A percentile compares a stretch with the other conserved stretches of the same genome.
Evolutionary conservation across 2,113 vertebrate species (phyloP).

Genomic region (Telmatochromis sp.): DNA sequence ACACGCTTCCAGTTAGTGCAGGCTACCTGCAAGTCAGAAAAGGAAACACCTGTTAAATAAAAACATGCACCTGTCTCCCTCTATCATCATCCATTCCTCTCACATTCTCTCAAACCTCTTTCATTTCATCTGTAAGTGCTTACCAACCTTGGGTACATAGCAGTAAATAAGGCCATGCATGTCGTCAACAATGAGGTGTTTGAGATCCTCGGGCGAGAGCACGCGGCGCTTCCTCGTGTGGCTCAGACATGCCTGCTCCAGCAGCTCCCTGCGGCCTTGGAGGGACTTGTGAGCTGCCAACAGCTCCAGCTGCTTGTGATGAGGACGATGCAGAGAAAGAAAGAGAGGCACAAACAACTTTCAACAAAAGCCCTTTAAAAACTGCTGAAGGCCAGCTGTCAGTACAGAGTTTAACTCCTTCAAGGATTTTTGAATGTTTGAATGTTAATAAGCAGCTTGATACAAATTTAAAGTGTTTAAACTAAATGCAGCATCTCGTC

Average conservation of each 20-base stretch:
- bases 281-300: constrained; percentile 72
- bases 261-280: constrained; percentile 77
- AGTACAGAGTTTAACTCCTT: neutral
- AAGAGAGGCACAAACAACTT: neutral
- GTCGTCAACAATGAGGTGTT: constrained; percentile 92
- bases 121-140: neutral
- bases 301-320: constrained; percentile 50
- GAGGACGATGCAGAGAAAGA: neutral
- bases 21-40: constrained; percentile 69
- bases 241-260: constrained; percentile 77
- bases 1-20: constrained; percentile 98
- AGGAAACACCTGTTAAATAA: neutral
- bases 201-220: constrained; percentile 80
- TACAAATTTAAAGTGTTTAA: neutral
- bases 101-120: neutral
- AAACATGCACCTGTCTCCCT: neutral
- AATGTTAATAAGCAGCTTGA: neutral
- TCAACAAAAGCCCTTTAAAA: neutral
- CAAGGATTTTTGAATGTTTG: neutral
- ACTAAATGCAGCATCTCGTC: neutral
- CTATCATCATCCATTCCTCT: neutral
- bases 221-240: constrained; percentile 81
- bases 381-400: neutral
- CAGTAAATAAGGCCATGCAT: constrained; percentile 87
- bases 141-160: constrained; percentile 87